Conservation (phyloP, 2,888 invertebrate genomes). For the Eristalis intricaria region DNA sequence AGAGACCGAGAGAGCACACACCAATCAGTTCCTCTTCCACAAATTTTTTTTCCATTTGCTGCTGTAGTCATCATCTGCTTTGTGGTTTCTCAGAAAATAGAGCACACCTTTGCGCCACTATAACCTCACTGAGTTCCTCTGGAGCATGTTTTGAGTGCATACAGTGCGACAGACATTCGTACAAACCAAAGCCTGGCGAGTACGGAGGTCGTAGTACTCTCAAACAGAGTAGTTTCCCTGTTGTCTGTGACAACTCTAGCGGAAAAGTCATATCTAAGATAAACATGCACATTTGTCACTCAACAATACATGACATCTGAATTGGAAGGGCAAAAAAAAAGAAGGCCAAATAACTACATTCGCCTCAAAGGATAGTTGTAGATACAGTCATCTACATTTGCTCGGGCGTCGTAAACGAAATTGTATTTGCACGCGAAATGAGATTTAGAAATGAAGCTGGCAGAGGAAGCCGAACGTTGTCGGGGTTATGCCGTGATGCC, state of each 20-base stretch:
- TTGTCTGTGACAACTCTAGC: neutral
- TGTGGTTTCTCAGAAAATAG: conserved; percentile 13
- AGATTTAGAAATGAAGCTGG: neutral
- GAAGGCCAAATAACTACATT: neutral
- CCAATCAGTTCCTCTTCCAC: neutral
- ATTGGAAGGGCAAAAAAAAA: neutral
- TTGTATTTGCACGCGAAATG: neutral
- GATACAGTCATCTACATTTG: neutral
- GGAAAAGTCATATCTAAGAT: neutral
- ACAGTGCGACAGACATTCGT: neutral
- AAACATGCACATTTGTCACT: conserved; percentile 2
- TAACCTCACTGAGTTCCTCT: neutral
- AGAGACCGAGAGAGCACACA: neutral
- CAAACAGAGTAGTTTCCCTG: neutral
- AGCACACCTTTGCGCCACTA: conserved; percentile 24
- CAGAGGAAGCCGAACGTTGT: neutral
- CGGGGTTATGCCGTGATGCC: too few relatives aligned
- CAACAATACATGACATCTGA: conserved; percentile 2
- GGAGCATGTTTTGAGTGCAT: neutral
- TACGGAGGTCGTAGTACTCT: neutral
- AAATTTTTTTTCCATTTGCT: neutral
- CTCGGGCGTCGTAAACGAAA: too few relatives aligned
- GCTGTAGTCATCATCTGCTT: neutral
- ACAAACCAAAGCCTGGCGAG: neutral
- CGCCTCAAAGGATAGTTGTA: neutral